A percentile compares a stretch with the other conserved stretches of the same genome.
Evolutionary conservation across 2,888 invertebrate genomes (phyloP).

Genomic region (Salticus scenicus): DNA sequence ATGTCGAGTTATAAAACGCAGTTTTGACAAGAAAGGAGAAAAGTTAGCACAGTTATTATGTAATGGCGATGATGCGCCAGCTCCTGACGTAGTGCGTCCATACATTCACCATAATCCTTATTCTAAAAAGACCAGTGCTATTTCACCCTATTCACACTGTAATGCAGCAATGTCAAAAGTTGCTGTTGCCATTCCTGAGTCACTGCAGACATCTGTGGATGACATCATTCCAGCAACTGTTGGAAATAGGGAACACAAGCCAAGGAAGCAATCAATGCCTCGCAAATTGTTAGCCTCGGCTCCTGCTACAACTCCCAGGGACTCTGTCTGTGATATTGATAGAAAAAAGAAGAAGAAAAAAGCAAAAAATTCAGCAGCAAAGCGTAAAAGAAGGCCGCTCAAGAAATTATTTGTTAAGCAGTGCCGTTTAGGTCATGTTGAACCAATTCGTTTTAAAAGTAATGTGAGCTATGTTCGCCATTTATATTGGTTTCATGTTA

Average conservation of each 20-base stretch:
- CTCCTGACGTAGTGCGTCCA: constrained; percentile 21
- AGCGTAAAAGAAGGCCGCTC: constrained; percentile 43
- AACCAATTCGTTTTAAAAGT: constrained; percentile 19
- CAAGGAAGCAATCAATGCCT: constrained; percentile 47
- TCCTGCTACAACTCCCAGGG: background rate
- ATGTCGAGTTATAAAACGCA: constrained; percentile 42
- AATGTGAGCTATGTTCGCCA: constrained; percentile 75
- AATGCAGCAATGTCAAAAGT: constrained; percentile 54
- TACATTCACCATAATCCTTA: constrained; percentile 62
- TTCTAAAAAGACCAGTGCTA: constrained; percentile 37
- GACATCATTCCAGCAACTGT: background rate
- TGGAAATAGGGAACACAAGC: background rate
- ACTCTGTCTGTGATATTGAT: constrained; percentile 44
- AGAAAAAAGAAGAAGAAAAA: background rate
- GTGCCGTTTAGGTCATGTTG: constrained; percentile 26
- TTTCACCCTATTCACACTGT: constrained; percentile 42
- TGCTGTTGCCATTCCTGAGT: constrained; percentile 41
- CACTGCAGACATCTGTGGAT: constrained; percentile 31
- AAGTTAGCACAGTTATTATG: background rate
- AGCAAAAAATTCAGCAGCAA: background rate
- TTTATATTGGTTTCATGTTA: constrained; percentile 78
- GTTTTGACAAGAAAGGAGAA: constrained; percentile 19
- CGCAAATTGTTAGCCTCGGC: constrained; percentile 24
- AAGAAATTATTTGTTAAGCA: constrained; percentile 17
- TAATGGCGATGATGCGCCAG: background rate